Evolutionary conservation across 2,888 invertebrate genomes (phyloP).

Genomic region (Drosophila ezoana): DNA sequence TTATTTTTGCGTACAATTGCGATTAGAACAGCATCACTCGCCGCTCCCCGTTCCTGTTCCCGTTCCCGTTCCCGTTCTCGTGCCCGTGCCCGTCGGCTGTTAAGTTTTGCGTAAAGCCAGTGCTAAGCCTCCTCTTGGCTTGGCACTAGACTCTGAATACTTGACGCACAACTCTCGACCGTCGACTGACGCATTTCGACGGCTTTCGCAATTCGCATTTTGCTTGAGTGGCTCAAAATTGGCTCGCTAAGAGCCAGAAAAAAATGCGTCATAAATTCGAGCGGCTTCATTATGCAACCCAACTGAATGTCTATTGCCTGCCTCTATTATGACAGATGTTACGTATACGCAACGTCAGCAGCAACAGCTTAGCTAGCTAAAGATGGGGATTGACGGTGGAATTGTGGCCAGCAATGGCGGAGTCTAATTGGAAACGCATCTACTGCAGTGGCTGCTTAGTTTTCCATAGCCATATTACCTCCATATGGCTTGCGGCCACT

Average conservation of each 20-base stretch:
- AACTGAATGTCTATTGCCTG: background rate
- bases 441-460: constrained; percentile 9
- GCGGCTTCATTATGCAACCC: constrained; percentile 21
- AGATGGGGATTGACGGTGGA: background rate
- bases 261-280: constrained; percentile 24
- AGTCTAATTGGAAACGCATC: background rate
- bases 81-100: background rate
- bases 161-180: background rate
- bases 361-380: constrained; percentile 1
- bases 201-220: constrained; percentile 5
- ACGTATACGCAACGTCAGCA: constrained; percentile 29
- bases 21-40: constrained; percentile 8
- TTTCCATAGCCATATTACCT: constrained; percentile 20
- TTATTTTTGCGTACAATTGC: constrained; percentile 7
- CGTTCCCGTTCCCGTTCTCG: too few relatives aligned
- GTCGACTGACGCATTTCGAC: background rate
- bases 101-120: background rate
- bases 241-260: constrained; percentile 27
- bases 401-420: background rate
- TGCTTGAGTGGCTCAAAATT: constrained; percentile 19
- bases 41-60: too few relatives aligned
- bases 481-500: constrained; percentile 39
- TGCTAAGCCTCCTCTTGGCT: constrained; percentile 2
- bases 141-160: background rate
- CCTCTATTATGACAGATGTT: constrained; percentile 27